phyloP scores from a whole-genome alignment of 1,140 invertebrate genomes.

The Pseudomyrmex concolor region DNA sequence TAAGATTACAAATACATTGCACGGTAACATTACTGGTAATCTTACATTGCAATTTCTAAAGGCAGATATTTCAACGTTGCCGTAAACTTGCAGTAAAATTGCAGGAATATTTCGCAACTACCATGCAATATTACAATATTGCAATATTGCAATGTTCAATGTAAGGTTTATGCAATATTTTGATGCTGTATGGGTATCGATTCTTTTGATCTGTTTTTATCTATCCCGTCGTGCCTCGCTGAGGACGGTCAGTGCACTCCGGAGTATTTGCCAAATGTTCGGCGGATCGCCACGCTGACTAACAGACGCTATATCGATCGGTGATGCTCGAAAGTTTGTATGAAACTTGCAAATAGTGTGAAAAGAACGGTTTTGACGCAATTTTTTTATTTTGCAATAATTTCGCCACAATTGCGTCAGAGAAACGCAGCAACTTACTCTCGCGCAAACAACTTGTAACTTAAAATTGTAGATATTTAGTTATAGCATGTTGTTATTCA shows the following conservation, averaged over 20 bases:
- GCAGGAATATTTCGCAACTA: too few species aligned
- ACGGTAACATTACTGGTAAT: too few species aligned
- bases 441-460: slow-evolving; percentile 8
- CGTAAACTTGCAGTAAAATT: too few species aligned
- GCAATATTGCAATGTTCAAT: too few species aligned
- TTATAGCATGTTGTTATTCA: slow-evolving; percentile 2
- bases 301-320: slow-evolving; percentile 39
- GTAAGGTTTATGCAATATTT: too few species aligned
- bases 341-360: slow-evolving; percentile 31
- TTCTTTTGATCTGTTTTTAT: slow-evolving; percentile 9
- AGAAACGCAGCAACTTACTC: slow-evolving; percentile 16
- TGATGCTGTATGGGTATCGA: too few species aligned
- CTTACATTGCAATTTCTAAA: too few species aligned
- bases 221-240: neutral
- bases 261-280: slow-evolving; percentile 7
- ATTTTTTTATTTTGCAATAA: neutral
- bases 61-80: too few species aligned
- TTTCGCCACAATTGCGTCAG: neutral
- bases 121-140: too few species aligned
- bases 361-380: slow-evolving; percentile 40
- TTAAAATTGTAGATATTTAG: slow-evolving; percentile 14
- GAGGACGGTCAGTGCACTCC: neutral
- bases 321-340: slow-evolving; percentile 22
- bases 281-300: slow-evolving; percentile 18
- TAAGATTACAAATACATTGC: too few species aligned